Percentiles rank a stretch among this genome's conserved stretches.
Evolutionary conservation across 35 echinoderm and acorn worm genomes (phyloP).

Genomic region (Chiridota heheva): DNA sequence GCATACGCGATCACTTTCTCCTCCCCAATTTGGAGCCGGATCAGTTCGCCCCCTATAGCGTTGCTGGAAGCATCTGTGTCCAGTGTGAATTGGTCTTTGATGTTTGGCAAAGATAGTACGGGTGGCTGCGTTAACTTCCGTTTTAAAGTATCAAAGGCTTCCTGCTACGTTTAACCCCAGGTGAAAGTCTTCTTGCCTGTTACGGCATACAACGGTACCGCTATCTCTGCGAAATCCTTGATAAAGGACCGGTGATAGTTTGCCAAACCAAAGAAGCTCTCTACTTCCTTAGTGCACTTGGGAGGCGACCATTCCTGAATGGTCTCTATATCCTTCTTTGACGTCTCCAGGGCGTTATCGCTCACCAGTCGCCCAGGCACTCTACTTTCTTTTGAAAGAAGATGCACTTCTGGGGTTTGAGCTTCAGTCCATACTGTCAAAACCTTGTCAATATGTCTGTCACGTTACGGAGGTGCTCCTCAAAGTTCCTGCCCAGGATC

Average conservation of each 20-base stretch:
- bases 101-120: slow-evolving; percentile 39
- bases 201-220: slow-evolving; percentile 30
- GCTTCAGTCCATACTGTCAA: slow-evolving; percentile 5
- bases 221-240: slow-evolving; percentile 33
- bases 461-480: slow-evolving; percentile 23
- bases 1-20: neutral
- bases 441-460: slow-evolving; percentile 22
- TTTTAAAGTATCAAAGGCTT: slow-evolving; percentile 32
- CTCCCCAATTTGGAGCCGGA: neutral
- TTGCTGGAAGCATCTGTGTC: neutral
- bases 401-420: slow-evolving; percentile 28
- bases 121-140: slow-evolving; percentile 3
- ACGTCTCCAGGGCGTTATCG: neutral
- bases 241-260: slow-evolving; percentile 54
- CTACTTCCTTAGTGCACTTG: slow-evolving; percentile 1
- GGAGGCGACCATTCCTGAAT: slow-evolving; percentile 33
- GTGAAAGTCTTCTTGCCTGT: slow-evolving; percentile 33
- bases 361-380: slow-evolving; percentile 19
- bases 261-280: slow-evolving; percentile 41
- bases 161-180: slow-evolving; percentile 13
- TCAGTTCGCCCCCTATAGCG: neutral
- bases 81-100: slow-evolving; percentile 21
- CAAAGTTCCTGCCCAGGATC: slow-evolving; percentile 14
- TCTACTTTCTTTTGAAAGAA: slow-evolving; percentile 13
- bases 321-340: slow-evolving; percentile 2